phyloP scores from a whole-genome alignment of 2,888 invertebrate genomes.

The Platycheirus rosarum region DNA sequence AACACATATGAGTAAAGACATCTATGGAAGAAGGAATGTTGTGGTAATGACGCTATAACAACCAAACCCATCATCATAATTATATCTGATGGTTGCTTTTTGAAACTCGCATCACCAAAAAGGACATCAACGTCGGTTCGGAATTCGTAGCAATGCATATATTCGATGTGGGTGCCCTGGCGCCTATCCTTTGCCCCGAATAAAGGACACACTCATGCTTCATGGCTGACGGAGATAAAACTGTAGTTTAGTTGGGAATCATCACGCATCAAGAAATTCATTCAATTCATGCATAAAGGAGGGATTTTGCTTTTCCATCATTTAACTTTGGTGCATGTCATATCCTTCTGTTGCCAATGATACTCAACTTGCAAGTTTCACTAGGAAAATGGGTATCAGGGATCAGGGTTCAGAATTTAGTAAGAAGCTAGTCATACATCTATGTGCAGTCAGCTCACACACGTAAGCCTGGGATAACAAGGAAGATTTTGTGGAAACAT shows the following conservation, averaged over 20 bases:
- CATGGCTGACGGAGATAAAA: conserved; percentile 12
- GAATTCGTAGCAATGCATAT: no score
- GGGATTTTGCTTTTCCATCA: conserved; percentile 13
- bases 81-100: conserved; percentile 4
- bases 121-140: conserved; percentile 2
- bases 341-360: conserved; percentile 24
- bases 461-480: no score
- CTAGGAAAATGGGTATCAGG: neutral
- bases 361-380: conserved; percentile 5
- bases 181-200: neutral
- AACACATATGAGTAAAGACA: conserved; percentile 6
- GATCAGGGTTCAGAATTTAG: conserved; percentile 1
- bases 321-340: conserved; percentile 28
- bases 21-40: conserved; percentile 4
- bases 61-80: conserved; percentile 9
- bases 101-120: conserved; percentile 8
- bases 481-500: no score
- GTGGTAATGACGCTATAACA: conserved; percentile 25
- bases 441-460: no score
- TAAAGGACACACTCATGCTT: conserved; percentile 2
- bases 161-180: neutral
- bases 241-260: conserved; percentile 8
- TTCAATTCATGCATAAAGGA: conserved; percentile 24
- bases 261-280: conserved; percentile 23
- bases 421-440: no score